Percentiles rank a stretch among this genome's conserved stretches.
Conservation (phyloP, 2,113 vertebrate genomes). For the Heliornis fulica region DNA sequence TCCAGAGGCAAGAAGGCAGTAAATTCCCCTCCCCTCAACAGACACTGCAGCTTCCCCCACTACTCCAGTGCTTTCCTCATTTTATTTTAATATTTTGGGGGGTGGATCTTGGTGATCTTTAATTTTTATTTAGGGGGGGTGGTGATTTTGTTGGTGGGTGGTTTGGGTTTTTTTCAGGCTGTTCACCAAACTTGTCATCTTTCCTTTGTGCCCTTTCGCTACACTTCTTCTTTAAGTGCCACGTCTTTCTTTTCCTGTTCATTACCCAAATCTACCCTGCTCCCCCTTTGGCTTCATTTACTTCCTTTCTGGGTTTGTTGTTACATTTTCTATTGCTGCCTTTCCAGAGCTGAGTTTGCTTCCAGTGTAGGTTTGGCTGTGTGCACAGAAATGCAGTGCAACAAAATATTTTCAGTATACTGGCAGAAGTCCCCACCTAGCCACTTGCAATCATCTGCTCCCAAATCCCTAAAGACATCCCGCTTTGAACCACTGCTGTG, state of each 20-base stretch:
- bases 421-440: neutral
- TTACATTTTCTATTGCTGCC: constrained; percentile 48
- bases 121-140: too few relatives aligned
- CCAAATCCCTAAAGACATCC: constrained; percentile 28
- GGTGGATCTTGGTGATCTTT: too few relatives aligned
- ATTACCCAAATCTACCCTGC: constrained; percentile 31
- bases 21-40: neutral
- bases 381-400: constrained; percentile 24
- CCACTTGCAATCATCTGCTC: constrained; percentile 31
- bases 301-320: constrained; percentile 59
- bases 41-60: neutral
- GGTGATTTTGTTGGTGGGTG: too few relatives aligned
- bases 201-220: constrained; percentile 29
- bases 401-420: constrained; percentile 41
- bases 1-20: neutral
- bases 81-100: neutral
- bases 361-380: constrained; percentile 20
- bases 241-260: constrained; percentile 28
- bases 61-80: neutral
- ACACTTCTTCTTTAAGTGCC: constrained; percentile 30
- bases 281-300: constrained; percentile 17
- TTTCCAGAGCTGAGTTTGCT: constrained; percentile 43
- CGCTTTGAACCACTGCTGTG: constrained; percentile 37
- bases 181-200: constrained; percentile 23
- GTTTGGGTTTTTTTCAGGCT: neutral